Conservation (phyloP, 2,797 vertebrate species). For the Hyperoplus immaculatus region DNA sequence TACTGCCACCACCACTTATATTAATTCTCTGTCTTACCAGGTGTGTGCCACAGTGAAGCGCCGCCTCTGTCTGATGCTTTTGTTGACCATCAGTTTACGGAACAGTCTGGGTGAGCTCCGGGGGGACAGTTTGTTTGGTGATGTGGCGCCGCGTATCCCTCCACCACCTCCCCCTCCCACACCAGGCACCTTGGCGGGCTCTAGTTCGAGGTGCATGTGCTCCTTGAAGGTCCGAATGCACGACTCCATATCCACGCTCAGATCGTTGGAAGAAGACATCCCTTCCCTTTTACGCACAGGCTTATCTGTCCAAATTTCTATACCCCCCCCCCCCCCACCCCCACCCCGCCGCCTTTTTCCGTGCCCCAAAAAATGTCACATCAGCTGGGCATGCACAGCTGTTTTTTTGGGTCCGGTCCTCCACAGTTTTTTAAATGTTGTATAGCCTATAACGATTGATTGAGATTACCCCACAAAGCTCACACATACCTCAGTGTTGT, state of each 20-base stretch:
- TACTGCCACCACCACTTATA: no score
- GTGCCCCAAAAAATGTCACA: conserved; percentile 35
- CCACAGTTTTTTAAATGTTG: no score
- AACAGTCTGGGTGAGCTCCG: conserved; percentile 97
- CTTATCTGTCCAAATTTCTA: conserved; percentile 19
- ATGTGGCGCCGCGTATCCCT: conserved; percentile 90
- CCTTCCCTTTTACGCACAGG: conserved; percentile 1
- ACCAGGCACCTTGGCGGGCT: conserved; percentile 91
- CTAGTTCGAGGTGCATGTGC: conserved; percentile 98
- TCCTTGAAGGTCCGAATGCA: conserved; percentile 98
- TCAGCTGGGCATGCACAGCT: conserved; percentile 34
- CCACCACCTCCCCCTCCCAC: conserved; percentile 50
- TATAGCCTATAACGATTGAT: background rate
- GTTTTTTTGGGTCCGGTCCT: background rate
- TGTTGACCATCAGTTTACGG: conserved; percentile 97
- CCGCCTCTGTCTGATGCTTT: conserved; percentile 96
- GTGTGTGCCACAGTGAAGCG: conserved; percentile 99
- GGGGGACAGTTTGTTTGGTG: conserved; percentile 94
- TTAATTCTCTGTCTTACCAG: conserved; percentile 88
- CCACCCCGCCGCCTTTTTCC: conserved; percentile 22
- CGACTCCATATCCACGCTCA: conserved; percentile 89
- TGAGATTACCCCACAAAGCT: conserved; percentile 27
- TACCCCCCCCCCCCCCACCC: no score
- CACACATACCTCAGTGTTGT: conserved; percentile 52
- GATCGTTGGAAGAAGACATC: conserved; percentile 91